Percentiles rank a stretch among this genome's conserved stretches.
Conservation (phyloP, 2,113 vertebrate species). For the Coturnix japonica region DNA sequence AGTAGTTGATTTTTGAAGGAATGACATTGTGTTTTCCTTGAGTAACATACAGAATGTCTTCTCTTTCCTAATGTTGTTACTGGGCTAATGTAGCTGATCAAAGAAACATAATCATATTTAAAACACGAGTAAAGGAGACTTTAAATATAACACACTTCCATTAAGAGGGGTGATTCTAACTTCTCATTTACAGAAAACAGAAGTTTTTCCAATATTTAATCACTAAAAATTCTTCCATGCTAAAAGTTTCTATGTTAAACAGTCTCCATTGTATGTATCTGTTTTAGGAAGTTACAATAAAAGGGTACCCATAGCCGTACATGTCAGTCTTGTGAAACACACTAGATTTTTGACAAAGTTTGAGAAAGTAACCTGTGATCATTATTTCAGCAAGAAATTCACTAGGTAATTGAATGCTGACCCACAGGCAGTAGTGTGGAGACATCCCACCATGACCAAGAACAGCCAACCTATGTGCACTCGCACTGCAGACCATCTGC, state of each 20-base stretch:
- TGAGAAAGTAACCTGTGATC: background rate
- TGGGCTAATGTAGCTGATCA: background rate
- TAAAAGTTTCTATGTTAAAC: background rate
- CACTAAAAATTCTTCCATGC: background rate
- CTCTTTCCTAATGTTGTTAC: background rate
- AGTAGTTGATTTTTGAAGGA: background rate
- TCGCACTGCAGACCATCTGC: background rate
- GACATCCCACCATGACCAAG: background rate
- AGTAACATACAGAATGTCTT: background rate
- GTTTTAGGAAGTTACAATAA: background rate
- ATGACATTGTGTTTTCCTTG: background rate
- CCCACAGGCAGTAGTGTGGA: background rate
- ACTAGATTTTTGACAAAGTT: background rate
- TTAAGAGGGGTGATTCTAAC: background rate
- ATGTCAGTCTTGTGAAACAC: background rate
- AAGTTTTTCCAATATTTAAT: background rate
- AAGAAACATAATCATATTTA: background rate
- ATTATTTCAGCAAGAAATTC: background rate
- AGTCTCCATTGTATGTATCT: background rate
- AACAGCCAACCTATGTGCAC: fast-evolving
- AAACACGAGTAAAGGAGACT: background rate
- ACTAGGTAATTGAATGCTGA: background rate
- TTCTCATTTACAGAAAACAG: background rate
- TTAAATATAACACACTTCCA: background rate
- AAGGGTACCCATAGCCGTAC: background rate